Conservation (phyloP, 1,140 invertebrate species). For the Muscidifurax raptorellus region DNA sequence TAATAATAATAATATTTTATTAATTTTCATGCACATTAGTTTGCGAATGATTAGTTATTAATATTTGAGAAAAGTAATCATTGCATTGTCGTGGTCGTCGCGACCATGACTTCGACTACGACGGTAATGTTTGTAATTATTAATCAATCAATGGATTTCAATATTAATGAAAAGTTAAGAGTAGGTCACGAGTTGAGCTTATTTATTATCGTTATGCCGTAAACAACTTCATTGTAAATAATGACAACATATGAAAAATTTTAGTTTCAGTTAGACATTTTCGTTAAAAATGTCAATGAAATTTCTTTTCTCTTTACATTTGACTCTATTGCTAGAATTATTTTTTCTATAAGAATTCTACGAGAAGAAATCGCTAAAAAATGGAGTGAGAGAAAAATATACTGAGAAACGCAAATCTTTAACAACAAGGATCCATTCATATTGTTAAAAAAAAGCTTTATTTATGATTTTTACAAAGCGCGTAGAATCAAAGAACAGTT, state of each 20-base stretch:
- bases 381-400: slow-evolving; percentile 1
- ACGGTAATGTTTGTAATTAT: slow-evolving; percentile 56
- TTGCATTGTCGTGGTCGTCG: slow-evolving; percentile 17
- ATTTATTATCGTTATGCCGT: slow-evolving; percentile 68
- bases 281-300: slow-evolving; percentile 36
- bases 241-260: slow-evolving; percentile 55
- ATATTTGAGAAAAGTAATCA: slow-evolving; percentile 37
- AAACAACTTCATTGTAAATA: slow-evolving; percentile 68
- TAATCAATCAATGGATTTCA: slow-evolving; percentile 44
- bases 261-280: slow-evolving; percentile 52
- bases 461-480: background rate
- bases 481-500: background rate
- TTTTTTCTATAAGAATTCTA: slow-evolving; percentile 7
- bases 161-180: slow-evolving; percentile 48
- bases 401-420: background rate
- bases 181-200: slow-evolving; percentile 69
- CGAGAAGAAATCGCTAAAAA: slow-evolving; percentile 32
- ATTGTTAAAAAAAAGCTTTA: background rate
- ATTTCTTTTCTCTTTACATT: slow-evolving; percentile 42
- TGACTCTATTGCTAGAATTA: slow-evolving; percentile 29
- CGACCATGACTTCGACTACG: background rate
- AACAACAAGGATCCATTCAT: background rate
- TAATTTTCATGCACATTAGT: slow-evolving; percentile 43
- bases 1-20: slow-evolving; percentile 41
- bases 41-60: slow-evolving; percentile 38